These are phyloP conservation scores for Lacanobia oleracea DNA, from an alignment of 2,888 invertebrate genomes.

Conservation along the genomic window DNA sequence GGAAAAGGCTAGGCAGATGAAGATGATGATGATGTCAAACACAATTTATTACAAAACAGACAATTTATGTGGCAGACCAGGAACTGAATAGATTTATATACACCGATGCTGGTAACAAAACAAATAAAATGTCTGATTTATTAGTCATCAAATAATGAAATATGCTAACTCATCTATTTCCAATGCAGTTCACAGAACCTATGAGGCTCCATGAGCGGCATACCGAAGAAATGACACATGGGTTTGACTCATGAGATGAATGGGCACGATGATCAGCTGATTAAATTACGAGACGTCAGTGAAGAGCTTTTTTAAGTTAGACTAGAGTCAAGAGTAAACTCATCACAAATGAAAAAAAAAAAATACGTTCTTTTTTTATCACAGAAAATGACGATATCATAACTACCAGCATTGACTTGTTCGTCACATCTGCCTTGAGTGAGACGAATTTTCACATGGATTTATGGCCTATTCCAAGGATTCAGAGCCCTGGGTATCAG, in stretches of 20 bases:
- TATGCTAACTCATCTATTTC: slow-evolving; percentile 26
- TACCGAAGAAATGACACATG: slow-evolving; percentile 60
- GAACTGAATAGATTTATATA: background rate
- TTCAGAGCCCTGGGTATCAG: no score
- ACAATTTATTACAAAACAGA: slow-evolving; percentile 1
- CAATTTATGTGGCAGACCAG: slow-evolving; percentile 4
- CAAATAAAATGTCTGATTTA: slow-evolving; percentile 30
- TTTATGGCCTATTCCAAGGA: no score
- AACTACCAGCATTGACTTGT: no score
- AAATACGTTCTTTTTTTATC: no score
- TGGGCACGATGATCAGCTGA: slow-evolving; percentile 7
- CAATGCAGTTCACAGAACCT: background rate
- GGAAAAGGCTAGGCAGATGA: no score
- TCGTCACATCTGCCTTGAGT: no score
- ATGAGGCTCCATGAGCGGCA: slow-evolving; percentile 31
- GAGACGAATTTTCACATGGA: no score
- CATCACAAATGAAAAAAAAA: no score
- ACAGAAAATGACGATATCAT: background rate
- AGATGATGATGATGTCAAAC: background rate
- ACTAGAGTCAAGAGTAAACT: no score
- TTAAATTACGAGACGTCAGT: background rate
- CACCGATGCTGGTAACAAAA: background rate
- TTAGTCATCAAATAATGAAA: slow-evolving; percentile 40
- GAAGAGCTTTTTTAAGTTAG: no score
- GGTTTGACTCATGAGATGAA: slow-evolving; percentile 74